Conservation (phyloP, 1,140 invertebrate genomes). For the Aphelenchoides avenae region DNA sequence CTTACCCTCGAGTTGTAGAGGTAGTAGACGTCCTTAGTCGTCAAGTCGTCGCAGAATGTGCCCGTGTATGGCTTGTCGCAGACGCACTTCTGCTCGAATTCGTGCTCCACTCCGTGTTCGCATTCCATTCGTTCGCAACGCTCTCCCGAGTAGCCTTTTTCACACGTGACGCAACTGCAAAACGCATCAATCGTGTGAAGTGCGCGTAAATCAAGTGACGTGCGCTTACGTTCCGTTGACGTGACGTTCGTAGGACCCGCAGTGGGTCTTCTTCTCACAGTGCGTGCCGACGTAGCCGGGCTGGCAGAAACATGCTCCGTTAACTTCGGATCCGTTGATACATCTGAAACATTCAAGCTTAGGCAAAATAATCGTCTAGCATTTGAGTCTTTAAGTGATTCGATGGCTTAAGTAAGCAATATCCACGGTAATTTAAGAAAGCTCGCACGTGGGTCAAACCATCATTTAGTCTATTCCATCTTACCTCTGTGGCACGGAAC, state of each 20-base stretch:
- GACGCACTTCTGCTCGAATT: conserved; percentile 30
- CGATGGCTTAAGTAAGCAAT: too few species aligned
- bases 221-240: conserved; percentile 36
- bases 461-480: too few species aligned
- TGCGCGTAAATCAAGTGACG: not conserved
- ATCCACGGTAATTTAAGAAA: too few species aligned
- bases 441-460: too few species aligned
- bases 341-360: too few species aligned
- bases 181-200: conserved; percentile 2
- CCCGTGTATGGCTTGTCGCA: conserved; percentile 41
- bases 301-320: conserved; percentile 28
- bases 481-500: too few species aligned
- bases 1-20: conserved; percentile 45
- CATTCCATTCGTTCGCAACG: conserved; percentile 40
- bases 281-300: conserved; percentile 42
- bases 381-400: too few species aligned
- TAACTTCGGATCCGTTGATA: conserved; percentile 25
- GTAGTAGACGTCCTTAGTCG: conserved; percentile 42
- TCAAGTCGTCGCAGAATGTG: conserved; percentile 38
- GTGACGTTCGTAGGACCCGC: conserved; percentile 35
- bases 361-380: too few species aligned
- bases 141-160: conserved; percentile 33
- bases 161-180: conserved; percentile 37
- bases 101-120: conserved; percentile 31
- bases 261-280: conserved; percentile 44